phyloP scores from a whole-genome alignment of 2,888 invertebrate species.

The Mythimna albipuncta region DNA sequence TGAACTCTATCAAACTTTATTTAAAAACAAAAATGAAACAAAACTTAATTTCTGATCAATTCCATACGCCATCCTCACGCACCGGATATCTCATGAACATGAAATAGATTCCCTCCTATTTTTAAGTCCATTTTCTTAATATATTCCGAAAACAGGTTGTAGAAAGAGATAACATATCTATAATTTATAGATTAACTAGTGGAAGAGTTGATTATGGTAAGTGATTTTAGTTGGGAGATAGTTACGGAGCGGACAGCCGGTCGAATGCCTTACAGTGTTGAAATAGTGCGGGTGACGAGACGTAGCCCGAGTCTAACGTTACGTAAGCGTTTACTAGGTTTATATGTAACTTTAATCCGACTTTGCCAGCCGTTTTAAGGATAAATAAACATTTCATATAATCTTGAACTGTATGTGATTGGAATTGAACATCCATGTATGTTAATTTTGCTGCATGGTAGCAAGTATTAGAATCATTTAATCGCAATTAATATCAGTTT shows the following conservation, averaged over 20 bases:
- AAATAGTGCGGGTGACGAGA: constrained; percentile 53
- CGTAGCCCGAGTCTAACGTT: constrained; percentile 49
- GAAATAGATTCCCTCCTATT: constrained; percentile 64
- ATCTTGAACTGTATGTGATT: constrained; percentile 9
- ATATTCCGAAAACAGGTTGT: constrained; percentile 74
- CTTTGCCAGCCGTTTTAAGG: constrained; percentile 35
- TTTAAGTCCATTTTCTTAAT: constrained; percentile 71
- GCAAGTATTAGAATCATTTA: neutral
- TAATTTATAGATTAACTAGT: constrained; percentile 76
- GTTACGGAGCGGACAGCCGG: constrained; percentile 60
- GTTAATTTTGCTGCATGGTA: neutral
- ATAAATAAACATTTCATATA: constrained; percentile 29
- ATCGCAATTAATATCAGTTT: constrained; percentile 1
- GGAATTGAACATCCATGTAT: neutral
- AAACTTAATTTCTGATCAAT: constrained; percentile 23
- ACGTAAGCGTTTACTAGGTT: constrained; percentile 48
- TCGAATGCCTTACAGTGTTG: constrained; percentile 65
- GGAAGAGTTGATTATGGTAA: constrained; percentile 72
- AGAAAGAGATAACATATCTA: constrained; percentile 75
- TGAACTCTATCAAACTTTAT: constrained; percentile 10
- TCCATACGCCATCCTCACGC: constrained; percentile 61
- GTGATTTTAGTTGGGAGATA: constrained; percentile 68
- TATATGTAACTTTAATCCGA: constrained; percentile 48
- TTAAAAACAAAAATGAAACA: constrained; percentile 29
- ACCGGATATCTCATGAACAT: constrained; percentile 62